Evolutionary conservation across 2,888 invertebrate species (phyloP).

Genomic region (Drosophila tripunctata): DNA sequence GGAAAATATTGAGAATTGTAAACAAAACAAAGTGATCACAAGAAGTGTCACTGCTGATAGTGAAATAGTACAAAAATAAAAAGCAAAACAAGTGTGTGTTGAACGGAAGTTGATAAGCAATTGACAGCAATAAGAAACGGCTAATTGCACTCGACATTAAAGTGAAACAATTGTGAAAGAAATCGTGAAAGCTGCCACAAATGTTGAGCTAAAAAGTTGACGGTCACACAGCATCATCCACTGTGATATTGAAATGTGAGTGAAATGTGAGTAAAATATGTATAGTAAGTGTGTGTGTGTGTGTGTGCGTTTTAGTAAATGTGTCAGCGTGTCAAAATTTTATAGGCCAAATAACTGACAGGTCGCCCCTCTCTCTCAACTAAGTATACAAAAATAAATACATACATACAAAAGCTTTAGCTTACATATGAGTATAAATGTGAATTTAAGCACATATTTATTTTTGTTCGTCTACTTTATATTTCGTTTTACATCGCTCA

Average conservation of each 20-base stretch:
- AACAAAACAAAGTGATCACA: constrained; percentile 30
- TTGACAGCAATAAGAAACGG: constrained; percentile 17
- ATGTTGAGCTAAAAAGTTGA: constrained; percentile 35
- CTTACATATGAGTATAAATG: constrained; percentile 23
- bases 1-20: constrained; percentile 24
- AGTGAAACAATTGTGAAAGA: constrained; percentile 1
- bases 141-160: constrained; percentile 1
- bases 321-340: constrained; percentile 71
- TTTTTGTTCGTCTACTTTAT: constrained; percentile 26
- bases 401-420: constrained; percentile 23
- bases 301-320: no score
- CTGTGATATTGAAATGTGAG: constrained; percentile 24
- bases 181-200: constrained; percentile 43
- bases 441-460: background rate
- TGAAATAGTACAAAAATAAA: no score
- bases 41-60: constrained; percentile 51
- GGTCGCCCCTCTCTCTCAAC: constrained; percentile 23
- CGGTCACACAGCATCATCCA: constrained; percentile 25
- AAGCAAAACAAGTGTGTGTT: constrained; percentile 40
- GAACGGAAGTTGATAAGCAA: constrained; percentile 55
- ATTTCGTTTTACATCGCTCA: constrained; percentile 42
- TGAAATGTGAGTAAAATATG: background rate
- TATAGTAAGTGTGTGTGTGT: no score
- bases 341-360: constrained; percentile 16
- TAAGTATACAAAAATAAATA: constrained; percentile 9